Evolutionary conservation across 2,113 vertebrate species (phyloP).

Genomic region (Dromaius novaehollandiae): DNA sequence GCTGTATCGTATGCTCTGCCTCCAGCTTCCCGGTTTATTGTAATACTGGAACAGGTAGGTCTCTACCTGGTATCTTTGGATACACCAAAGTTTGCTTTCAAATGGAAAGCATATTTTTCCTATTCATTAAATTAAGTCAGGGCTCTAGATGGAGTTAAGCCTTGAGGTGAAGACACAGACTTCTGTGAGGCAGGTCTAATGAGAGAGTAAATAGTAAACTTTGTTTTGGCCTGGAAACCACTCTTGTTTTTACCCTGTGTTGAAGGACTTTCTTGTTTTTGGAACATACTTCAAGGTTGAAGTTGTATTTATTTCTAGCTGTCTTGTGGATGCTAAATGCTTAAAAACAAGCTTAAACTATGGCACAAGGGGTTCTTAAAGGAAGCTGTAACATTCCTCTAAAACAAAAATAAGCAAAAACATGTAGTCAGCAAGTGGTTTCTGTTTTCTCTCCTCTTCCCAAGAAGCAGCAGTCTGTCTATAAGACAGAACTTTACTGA

Average conservation of each 20-base stretch:
- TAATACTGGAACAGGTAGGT: conserved; percentile 93
- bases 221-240: not conserved
- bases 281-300: not conserved
- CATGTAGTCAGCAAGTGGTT: not conserved
- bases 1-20: conserved; percentile 84
- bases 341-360: not conserved
- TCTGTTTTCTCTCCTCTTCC: not conserved
- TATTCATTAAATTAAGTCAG: not conserved
- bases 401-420: not conserved
- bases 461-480: not conserved
- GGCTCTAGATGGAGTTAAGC: not conserved
- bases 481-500: not conserved
- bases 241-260: not conserved
- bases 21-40: conserved; percentile 89
- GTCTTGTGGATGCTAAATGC: not conserved
- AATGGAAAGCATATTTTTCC: not conserved
- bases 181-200: not conserved
- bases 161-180: not conserved
- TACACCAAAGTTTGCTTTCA: not conserved
- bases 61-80: not conserved
- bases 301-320: not conserved
- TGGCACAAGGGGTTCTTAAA: not conserved
- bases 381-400: not conserved
- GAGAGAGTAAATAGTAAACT: not conserved
- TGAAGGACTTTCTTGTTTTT: not conserved